These are phyloP conservation scores for Zaprionus tsacasi DNA, from an alignment of 1,140 invertebrate genomes.

Conservation along the genomic window DNA sequence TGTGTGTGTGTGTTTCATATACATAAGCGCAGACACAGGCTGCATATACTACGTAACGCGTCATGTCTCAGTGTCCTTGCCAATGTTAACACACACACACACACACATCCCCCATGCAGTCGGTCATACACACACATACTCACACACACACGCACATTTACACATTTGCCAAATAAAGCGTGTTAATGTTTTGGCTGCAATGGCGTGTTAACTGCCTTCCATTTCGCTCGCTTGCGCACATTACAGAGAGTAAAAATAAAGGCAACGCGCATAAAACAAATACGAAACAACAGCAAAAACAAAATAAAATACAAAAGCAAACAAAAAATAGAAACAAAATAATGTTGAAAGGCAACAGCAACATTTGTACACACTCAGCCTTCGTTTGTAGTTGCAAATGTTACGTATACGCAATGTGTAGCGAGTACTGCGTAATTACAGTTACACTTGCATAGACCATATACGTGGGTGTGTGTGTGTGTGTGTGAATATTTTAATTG, in stretches of 20 bases:
- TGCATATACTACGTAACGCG: constrained; percentile 1
- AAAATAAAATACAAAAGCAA: constrained; percentile 23
- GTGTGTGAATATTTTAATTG: constrained; percentile 56
- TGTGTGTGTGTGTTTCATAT: constrained; percentile 42
- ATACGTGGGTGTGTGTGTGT: background rate
- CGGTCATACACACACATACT: background rate
- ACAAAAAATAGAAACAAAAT: constrained; percentile 41
- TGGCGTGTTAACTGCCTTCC: constrained; percentile 78
- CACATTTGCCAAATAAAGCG: constrained; percentile 80
- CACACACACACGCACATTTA: constrained; percentile 24
- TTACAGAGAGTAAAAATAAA: constrained; percentile 64
- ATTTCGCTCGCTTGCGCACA: constrained; percentile 76
- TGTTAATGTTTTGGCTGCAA: constrained; percentile 77
- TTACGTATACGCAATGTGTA: constrained; percentile 60
- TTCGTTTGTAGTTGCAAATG: constrained; percentile 34
- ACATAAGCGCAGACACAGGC: background rate
- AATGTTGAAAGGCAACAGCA: constrained; percentile 49
- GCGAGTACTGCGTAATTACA: constrained; percentile 56
- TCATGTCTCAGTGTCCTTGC: constrained; percentile 57
- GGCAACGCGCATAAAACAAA: constrained; percentile 61
- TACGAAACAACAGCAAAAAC: constrained; percentile 24
- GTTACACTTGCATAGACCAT: constrained; percentile 24
- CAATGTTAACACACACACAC: constrained; percentile 12
- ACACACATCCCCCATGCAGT: constrained; percentile 8
- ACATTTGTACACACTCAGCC: constrained; percentile 33